These are phyloP conservation scores for Gymnothorax javanicus DNA, from an alignment of 2,797 vertebrate species.

Conservation along the genomic window DNA sequence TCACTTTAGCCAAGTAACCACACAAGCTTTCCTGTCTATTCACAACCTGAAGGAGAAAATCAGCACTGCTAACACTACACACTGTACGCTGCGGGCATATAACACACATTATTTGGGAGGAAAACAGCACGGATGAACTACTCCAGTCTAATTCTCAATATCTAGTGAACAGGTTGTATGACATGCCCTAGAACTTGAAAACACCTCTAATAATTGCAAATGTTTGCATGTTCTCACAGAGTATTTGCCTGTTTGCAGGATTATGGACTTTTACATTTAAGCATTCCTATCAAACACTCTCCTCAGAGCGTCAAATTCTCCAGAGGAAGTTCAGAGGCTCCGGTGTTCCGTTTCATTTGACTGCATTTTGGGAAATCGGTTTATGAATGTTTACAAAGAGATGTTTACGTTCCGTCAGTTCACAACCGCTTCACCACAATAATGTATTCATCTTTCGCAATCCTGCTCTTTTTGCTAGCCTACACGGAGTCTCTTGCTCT, in stretches of 20 bases:
- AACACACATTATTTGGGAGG: background rate
- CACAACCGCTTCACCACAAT: background rate
- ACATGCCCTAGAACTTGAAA: background rate
- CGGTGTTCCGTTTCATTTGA: background rate
- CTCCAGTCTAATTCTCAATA: background rate
- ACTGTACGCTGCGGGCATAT: background rate
- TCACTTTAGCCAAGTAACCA: background rate
- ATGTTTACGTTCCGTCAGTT: no score
- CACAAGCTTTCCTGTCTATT: background rate
- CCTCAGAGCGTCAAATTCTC: background rate
- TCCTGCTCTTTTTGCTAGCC: background rate
- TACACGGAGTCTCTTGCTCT: background rate
- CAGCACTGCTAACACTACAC: background rate
- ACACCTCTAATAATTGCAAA: background rate
- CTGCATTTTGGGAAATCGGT: background rate
- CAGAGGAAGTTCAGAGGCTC: background rate
- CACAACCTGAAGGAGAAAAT: background rate
- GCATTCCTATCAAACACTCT: background rate
- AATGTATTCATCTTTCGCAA: background rate
- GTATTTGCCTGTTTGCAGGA: background rate
- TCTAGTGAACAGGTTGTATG: background rate
- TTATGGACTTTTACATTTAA: background rate
- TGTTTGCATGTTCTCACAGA: background rate
- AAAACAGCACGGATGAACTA: background rate
- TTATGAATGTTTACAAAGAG: no score